These are phyloP conservation scores for Mirounga angustirostris DNA, from an alignment of 2,113 vertebrate species.

Conservation along the genomic window DNA sequence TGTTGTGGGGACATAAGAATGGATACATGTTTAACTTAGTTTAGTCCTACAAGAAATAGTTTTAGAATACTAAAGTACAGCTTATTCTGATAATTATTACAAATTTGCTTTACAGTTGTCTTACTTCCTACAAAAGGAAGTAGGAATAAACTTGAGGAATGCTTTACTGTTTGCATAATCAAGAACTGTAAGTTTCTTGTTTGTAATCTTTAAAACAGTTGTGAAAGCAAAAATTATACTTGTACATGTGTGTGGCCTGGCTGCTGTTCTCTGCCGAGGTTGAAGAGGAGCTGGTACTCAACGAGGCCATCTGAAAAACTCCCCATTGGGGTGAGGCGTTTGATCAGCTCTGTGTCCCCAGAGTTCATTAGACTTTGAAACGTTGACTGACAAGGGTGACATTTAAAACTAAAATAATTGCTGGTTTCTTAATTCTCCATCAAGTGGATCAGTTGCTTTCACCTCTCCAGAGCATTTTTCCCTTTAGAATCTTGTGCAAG, in stretches of 20 bases:
- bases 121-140: slow-evolving; percentile 44
- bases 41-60: slow-evolving; percentile 59
- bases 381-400: not conserved
- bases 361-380: slow-evolving; percentile 10
- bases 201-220: slow-evolving; percentile 17
- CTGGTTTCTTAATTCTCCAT: slow-evolving; percentile 43
- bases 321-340: not conserved
- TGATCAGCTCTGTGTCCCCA: not conserved
- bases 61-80: slow-evolving; percentile 39
- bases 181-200: slow-evolving; percentile 26
- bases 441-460: not conserved
- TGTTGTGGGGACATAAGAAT: not conserved
- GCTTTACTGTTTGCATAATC: not conserved
- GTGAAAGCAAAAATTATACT: slow-evolving; percentile 31
- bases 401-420: slow-evolving; percentile 37
- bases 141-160: slow-evolving; percentile 29
- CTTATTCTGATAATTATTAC: slow-evolving; percentile 42
- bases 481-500: slow-evolving; percentile 20
- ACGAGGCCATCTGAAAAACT: not conserved
- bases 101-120: slow-evolving; percentile 28
- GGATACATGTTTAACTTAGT: slow-evolving; percentile 12
- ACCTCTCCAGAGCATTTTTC: not conserved
- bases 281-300: not conserved
- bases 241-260: not conserved
- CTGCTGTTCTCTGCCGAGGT: not conserved